Base-by-base conservation (phyloP, 1,140 invertebrate species). In the Sminthurides bifidus region DNA sequence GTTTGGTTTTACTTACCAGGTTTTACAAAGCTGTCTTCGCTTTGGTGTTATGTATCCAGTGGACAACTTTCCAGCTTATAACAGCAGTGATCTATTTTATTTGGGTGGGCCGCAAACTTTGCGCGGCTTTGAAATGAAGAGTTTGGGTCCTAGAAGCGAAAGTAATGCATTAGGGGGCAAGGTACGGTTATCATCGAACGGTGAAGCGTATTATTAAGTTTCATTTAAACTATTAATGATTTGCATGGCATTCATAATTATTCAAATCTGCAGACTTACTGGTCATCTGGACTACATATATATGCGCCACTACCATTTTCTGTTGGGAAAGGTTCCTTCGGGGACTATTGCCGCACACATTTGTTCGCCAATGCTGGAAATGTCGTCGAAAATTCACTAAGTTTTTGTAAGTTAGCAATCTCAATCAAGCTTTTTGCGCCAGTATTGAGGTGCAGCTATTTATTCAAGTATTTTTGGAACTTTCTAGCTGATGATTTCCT, bases 271-370 rank as follows among this genome's bases (percentile, higher is more conserved):
- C 67, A 81, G 72, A 75, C 80, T 50, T 92, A 83, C 71, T 92
- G 88, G 87, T 76, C 84, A 12, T 74, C 74, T 10, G 88, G 80
- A 0, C 63, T 87, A 26, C 89, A 93, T 72, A 62, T 90, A 1
- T 92, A 84, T 69, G 80, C 82, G 6, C 89, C 89, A 31, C 73
- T 93, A 45, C 90, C 90, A 37, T 92, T 92, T 70, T 76, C 78
- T 54, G 81, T 84, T 2, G 80, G 81, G 17, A 73, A 75, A 63
- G 81, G 81, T 48, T 79, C 81, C 26, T 80, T 92, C 61, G 84
- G 83, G 2, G 83, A 89, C 54, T 72, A 85, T 29, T 87, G 91
- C 67, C 76, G 83, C 52, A 78, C 84, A 8, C 89, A 93, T 69
- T 76, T 84, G 35, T 94, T 93, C 73, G 60, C 87, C 41, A 92